These are phyloP conservation scores for Drosophila albomicans DNA, from an alignment of 1,140 invertebrate genomes.

Conservation along the genomic window DNA sequence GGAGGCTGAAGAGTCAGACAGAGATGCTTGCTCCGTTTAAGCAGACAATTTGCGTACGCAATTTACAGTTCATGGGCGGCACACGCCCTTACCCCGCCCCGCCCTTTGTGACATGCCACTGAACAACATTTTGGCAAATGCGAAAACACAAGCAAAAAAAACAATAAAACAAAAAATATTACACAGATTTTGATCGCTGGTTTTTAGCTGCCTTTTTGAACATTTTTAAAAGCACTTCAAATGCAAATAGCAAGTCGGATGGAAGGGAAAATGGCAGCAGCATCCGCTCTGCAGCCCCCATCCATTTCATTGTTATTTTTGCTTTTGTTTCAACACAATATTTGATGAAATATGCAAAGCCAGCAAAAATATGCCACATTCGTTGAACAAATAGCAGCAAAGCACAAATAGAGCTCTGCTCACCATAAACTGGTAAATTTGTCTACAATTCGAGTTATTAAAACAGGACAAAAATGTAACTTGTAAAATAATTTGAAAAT, in stretches of 20 bases:
- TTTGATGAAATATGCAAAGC: slow-evolving; percentile 51
- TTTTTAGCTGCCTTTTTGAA: slow-evolving; percentile 24
- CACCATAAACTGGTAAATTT: slow-evolving; percentile 10
- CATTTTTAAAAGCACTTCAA: slow-evolving; percentile 50
- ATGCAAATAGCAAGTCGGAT: slow-evolving; percentile 34
- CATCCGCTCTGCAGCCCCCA: background rate
- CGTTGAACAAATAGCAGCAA: slow-evolving; percentile 14
- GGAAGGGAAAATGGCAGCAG: slow-evolving; percentile 24
- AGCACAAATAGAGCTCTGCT: slow-evolving; percentile 28
- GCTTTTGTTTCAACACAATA: slow-evolving; percentile 29
- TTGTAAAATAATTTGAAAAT: background rate
- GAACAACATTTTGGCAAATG: slow-evolving; percentile 58
- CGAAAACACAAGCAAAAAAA: slow-evolving; percentile 10
- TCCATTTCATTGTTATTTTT: slow-evolving; percentile 6
- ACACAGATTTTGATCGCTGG: slow-evolving; percentile 71
- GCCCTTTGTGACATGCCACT: background rate
- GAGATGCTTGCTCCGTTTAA: slow-evolving; percentile 14
- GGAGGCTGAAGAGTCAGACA: background rate
- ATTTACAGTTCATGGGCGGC: slow-evolving; percentile 78
- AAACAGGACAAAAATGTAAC: background rate
- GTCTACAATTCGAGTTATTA: background rate
- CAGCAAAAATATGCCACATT: slow-evolving; percentile 38
- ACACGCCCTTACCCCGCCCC: slow-evolving; percentile 41
- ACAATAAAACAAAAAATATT: slow-evolving; percentile 55
- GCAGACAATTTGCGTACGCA: slow-evolving; percentile 77